Conservation (phyloP, 2,113 vertebrate species). For the Corythaixoides concolor region DNA sequence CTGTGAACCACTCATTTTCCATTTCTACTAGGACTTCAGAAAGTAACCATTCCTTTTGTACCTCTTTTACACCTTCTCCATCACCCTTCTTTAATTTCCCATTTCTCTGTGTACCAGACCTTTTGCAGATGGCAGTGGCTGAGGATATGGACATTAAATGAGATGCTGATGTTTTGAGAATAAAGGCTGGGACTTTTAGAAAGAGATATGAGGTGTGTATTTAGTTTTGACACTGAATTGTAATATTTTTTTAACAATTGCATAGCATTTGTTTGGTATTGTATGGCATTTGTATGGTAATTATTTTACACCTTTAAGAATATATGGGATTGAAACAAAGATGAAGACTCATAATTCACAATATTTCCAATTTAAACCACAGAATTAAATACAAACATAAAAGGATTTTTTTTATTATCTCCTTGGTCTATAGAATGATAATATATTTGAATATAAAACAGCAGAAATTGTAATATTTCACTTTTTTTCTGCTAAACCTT, state of each 20-base stretch:
- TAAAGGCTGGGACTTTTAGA: background rate
- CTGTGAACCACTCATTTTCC: background rate
- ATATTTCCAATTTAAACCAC: background rate
- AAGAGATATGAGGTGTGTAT: background rate
- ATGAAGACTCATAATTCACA: slow-evolving; percentile 3
- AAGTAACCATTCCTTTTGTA: background rate
- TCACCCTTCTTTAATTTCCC: background rate
- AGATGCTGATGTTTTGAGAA: background rate
- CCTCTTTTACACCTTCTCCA: background rate
- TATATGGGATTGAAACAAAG: background rate
- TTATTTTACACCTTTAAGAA: background rate
- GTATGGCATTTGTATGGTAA: background rate
- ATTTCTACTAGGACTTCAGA: background rate
- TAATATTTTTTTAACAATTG: background rate
- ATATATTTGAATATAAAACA: slow-evolving; percentile 9
- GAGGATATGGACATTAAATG: background rate
- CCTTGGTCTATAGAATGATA: background rate
- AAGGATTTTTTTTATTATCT: slow-evolving; percentile 24
- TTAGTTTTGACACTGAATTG: slow-evolving; percentile 20
- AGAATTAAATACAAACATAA: slow-evolving; percentile 44
- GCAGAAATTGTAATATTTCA: background rate
- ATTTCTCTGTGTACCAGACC: background rate
- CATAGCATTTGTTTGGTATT: background rate
- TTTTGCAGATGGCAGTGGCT: background rate
- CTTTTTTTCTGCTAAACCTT: background rate